These are phyloP conservation scores for Sigmodon hispidus DNA, from an alignment of 2,113 vertebrate species.

Conservation along the genomic window DNA sequence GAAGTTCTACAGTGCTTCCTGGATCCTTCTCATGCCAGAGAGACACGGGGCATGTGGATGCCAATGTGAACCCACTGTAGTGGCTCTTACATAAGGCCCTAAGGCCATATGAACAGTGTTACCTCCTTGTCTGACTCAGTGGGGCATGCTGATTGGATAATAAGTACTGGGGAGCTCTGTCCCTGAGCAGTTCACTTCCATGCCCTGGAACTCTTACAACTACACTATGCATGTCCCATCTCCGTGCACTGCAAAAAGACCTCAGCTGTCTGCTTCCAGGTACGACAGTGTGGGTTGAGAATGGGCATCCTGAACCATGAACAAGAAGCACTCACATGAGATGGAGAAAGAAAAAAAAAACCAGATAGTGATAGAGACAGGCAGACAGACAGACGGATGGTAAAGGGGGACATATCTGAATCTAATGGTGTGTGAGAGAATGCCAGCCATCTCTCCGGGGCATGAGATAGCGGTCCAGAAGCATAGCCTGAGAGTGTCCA, in stretches of 20 bases:
- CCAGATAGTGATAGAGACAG: not conserved
- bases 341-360: not conserved
- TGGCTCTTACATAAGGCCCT: too few species aligned
- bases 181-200: conserved; percentile 87
- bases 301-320: too few species aligned
- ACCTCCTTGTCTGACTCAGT: not conserved
- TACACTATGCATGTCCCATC: conserved; percentile 89
- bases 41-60: accelerated
- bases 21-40: too few species aligned
- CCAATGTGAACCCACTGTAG: accelerated
- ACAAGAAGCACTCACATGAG: accelerated
- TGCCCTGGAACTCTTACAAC: conserved; percentile 93
- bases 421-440: not conserved
- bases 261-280: conserved; percentile 90
- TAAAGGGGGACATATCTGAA: not conserved
- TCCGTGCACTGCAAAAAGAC: conserved; percentile 97
- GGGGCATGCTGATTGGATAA: too few species aligned
- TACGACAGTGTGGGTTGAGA: conserved; percentile 70
- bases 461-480: not conserved
- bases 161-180: conserved; percentile 69
- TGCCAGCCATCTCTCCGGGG: not conserved
- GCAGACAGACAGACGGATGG: accelerated
- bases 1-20: not conserved
- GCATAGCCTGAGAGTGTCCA: accelerated
- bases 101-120: accelerated